Evolutionary conservation across 2,888 invertebrate species (phyloP), one percentile per base, ranked within the genome.

Genomic region (Andrena fulva): DNA sequence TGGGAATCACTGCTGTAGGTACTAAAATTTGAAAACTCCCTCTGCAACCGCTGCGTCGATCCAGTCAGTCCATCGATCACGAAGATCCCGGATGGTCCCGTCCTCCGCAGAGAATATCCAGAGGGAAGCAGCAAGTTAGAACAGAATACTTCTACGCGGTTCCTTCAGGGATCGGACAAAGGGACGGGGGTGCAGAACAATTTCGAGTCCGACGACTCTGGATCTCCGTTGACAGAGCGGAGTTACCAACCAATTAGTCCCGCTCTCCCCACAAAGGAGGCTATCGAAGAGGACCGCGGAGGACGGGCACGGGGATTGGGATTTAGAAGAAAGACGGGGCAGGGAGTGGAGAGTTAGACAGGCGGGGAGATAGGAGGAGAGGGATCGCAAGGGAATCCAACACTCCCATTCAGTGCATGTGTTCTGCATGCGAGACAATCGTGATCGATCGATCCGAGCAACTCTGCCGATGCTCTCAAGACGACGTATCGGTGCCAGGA

Each of bases 391-490:
- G 12, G 48, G 12, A 24, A 29, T 54, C 59, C 48, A 82, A 70
- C 50, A 50, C 35, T 33, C 56, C 42, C 42, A 42, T 42, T 42
- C 50, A 68, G 68, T 80, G 70, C 59, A 54, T 59, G 73, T 75
- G 74, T 80, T 75, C 33, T 35, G 75, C 82, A 82, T 82, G 82
- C 82, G 64, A 82, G 80, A 67, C 63, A 67, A 52, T 67, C 66
- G 74, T 82, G 70, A 80, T 80, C 54, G 63, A 70, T 75, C 63
- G 59, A 24, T 71, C 24, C 50, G 75, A 82, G 81, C 82, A 67
- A 67, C 67, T 75, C 60, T 56, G 81, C 82, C 80, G 81, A 80
- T 71, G 75, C 80, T 82, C 82, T 80, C 80, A 80, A 80, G 82
- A 75, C 33, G 75, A 80, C 62, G 66, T 72, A 59, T 73, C 69